Evolutionary conservation across 2,888 invertebrate genomes (phyloP), one percentile per base, ranked within the genome.

Genomic region (Xestia ashworthii): DNA sequence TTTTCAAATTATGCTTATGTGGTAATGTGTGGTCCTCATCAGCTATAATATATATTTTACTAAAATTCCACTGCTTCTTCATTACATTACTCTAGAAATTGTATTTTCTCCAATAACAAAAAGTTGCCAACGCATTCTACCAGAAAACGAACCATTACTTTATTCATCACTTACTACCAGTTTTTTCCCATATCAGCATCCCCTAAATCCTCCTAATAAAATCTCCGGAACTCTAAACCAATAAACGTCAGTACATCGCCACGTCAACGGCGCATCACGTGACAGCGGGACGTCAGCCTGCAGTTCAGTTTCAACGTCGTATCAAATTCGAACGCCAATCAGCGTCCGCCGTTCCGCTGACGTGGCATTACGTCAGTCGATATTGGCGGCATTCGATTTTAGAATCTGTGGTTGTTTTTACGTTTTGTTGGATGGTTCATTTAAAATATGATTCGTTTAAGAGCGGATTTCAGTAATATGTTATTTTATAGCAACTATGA

Each of bases 241-340:
- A 85, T 88, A 88, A 83, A 81, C 69, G 81, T 84, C 88, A 80
- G 71, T 71, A 65, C 67, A 80, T 72, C 68, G 82, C 71, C 38
- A 58, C 69, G 79, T 81, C 83, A 80, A 78, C 84, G 80, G 73
- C 82, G 88, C 84, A 80, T 86, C 84, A 74, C 65, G 69, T 83
- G 79, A 82, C 80, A 78, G 75, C 81, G 68, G 38, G 75, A 81
- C 83, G 78, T 73, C 81, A 78, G 66, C 76, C 70, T 81, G 77
- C 87, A 88, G 85, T 84, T 88, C 78, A 71, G 70, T 87, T 87
- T 87, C 76, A 80, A 81, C 78, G 80, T 69, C 89, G 78, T 77
- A 87, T 88, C 83, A 85, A 87, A 83, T 88, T 80, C 80, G 71
- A 83, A 80, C 77, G 79, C 87, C 87, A 87, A 88, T 88, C 86